These are phyloP conservation scores for Polyploca ridens DNA, from an alignment of 2,888 invertebrate genomes.

Conservation along the genomic window DNA sequence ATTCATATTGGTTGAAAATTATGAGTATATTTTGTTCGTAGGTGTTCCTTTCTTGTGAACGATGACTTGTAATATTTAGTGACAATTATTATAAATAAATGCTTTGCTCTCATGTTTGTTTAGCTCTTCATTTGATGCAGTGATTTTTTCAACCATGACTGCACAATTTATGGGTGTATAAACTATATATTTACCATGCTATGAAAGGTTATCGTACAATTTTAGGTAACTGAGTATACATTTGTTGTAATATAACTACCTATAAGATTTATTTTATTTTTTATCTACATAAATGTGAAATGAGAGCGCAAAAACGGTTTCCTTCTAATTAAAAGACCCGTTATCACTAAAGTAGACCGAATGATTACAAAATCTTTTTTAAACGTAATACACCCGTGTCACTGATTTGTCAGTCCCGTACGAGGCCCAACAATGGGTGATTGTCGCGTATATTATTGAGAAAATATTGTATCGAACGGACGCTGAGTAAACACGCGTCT, in stretches of 20 bases:
- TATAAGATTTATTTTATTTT: no score
- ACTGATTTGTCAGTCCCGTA: slow-evolving; percentile 57
- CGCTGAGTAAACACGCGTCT: slow-evolving; percentile 70
- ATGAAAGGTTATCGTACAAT: neutral
- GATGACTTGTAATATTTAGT: slow-evolving; percentile 70
- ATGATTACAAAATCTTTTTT: slow-evolving; percentile 11
- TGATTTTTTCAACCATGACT: slow-evolving; percentile 62
- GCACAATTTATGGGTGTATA: slow-evolving; percentile 35
- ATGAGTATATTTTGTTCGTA: slow-evolving; percentile 48
- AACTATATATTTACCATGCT: neutral
- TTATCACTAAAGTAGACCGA: neutral
- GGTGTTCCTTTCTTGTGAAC: slow-evolving; percentile 79
- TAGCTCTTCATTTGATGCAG: slow-evolving; percentile 79
- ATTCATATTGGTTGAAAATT: slow-evolving; percentile 35
- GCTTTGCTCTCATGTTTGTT: slow-evolving; percentile 73
- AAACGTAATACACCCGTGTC: slow-evolving; percentile 25
- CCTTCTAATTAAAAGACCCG: neutral
- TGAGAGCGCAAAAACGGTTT: neutral
- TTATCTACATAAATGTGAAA: neutral
- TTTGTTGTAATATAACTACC: no score
- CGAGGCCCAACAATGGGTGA: slow-evolving; percentile 51
- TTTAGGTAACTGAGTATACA: no score
- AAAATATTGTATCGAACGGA: slow-evolving; percentile 43
- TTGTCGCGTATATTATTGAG: slow-evolving; percentile 54
- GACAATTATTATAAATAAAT: slow-evolving; percentile 81